phyloP scores from a whole-genome alignment of 2,113 vertebrate species.

The Coptodon bakossiorum region DNA sequence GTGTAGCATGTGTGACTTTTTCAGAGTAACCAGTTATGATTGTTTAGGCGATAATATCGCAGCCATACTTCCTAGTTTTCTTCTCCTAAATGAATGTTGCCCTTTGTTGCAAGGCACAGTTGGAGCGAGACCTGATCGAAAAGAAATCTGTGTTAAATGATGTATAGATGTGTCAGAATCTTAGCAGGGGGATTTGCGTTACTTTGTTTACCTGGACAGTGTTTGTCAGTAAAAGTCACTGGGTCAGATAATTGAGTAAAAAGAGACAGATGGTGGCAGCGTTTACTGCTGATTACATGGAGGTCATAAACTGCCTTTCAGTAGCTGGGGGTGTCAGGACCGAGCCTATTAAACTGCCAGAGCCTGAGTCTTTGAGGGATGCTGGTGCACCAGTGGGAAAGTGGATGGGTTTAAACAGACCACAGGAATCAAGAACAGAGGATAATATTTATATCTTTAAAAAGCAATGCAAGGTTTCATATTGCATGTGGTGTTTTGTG shows the following conservation, averaged over 20 bases:
- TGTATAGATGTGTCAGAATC: constrained; percentile 22
- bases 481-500: not conserved
- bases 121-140: not conserved
- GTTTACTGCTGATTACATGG: constrained; percentile 76
- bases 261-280: constrained; percentile 73
- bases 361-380: constrained; percentile 44
- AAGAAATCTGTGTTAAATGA: constrained; percentile 9
- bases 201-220: constrained; percentile 57
- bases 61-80: not conserved
- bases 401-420: not conserved
- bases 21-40: not conserved
- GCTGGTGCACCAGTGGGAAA: not conserved
- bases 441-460: not conserved
- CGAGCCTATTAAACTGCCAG: constrained; percentile 59
- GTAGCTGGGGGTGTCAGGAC: constrained; percentile 49
- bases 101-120: not conserved
- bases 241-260: constrained; percentile 74
- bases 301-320: constrained; percentile 66
- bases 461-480: not conserved
- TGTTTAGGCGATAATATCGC: not conserved
- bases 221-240: constrained; percentile 69
- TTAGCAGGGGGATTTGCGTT: constrained; percentile 25
- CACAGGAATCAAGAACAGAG: not conserved
- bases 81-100: not conserved
- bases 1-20: not conserved